Base-by-base conservation (phyloP, 2,888 invertebrate genomes). In the Linnaemya vulpina region DNA sequence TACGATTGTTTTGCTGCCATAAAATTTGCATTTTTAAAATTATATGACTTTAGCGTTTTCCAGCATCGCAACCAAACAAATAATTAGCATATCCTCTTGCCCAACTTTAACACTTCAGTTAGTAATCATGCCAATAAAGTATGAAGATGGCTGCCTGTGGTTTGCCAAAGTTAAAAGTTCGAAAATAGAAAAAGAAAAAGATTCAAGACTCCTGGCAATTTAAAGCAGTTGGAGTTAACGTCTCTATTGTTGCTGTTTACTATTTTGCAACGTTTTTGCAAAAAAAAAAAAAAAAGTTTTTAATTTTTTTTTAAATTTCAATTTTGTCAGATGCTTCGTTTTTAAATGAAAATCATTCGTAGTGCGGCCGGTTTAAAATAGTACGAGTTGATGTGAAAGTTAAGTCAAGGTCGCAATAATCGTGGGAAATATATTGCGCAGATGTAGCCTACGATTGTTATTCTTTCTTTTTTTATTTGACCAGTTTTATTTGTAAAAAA, bases 41-140 rank as follows among this genome's bases (percentile, higher is more conserved):
- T 30, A 53, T 43, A 38, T 40, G 53, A 4, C 3, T 60, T 58
- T 60, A 20, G 3, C 13, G 8, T 17, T 30, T 53, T 22, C 60
- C 13, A 25, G 55, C 22, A 35, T 38, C 40, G 13, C n/a, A 49
- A n/a, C n/a, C 22, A 35, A 40, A 30, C 15, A 75, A 55, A 35
- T 17, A 15, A 20, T 20, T 63, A 5, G 0, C 15, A 67, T 46
- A 25, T n/a, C 40, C 22, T 63, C 43, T 81, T 81, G 68, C 62
- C 55, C 46, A 68, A 83, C 76, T 83, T 78, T 63, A 83, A 82
- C 80, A 86, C 86, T 77, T 78, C 74, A 84, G 58, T 74, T 55
- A 49, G 70, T 81, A 84, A 67, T 20, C 43, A 77, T 73, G 62
- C 80, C 73, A 77, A 84, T 76, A 65, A 51, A 71, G 74, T 43